A percentile compares a stretch with the other conserved stretches of the same genome.
These are phyloP conservation scores for Cyrtodaria siliqua DNA, from an alignment of 2,888 invertebrate genomes.

Conservation along the genomic window DNA sequence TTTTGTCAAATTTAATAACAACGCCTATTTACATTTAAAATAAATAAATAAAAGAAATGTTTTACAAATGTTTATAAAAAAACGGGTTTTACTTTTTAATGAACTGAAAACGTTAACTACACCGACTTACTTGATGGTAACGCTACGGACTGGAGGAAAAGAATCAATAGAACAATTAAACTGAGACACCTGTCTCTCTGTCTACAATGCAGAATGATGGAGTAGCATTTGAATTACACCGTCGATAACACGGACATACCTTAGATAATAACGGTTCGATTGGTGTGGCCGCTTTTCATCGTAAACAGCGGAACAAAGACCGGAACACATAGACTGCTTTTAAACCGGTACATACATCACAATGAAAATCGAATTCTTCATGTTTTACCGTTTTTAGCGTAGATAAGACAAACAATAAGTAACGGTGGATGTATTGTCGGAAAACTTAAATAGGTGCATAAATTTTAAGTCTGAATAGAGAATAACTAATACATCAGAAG, in stretches of 20 bases:
- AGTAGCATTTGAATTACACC: constrained; percentile 31
- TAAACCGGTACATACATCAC: background rate
- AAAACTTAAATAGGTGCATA: constrained; percentile 39
- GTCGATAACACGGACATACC: constrained; percentile 37
- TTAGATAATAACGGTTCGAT: constrained; percentile 20
- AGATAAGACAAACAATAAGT: constrained; percentile 47
- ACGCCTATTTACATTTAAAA: too few relatives aligned
- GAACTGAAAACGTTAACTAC: too few relatives aligned
- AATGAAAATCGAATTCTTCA: constrained; percentile 40
- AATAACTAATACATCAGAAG: constrained; percentile 37
- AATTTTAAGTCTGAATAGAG: constrained; percentile 36
- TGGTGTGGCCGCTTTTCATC: background rate
- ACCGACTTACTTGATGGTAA: too few relatives aligned
- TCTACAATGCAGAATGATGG: constrained; percentile 35
- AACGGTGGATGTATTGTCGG: constrained; percentile 27
- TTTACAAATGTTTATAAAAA: too few relatives aligned
- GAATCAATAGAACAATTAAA: constrained; percentile 28
- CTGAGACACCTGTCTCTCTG: constrained; percentile 36
- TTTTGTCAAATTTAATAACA: too few relatives aligned
- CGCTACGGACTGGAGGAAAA: too few relatives aligned
- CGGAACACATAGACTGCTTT: background rate
- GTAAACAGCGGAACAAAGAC: background rate
- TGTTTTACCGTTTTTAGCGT: constrained; percentile 29
- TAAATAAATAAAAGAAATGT: too few relatives aligned
- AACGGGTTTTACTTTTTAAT: too few relatives aligned